phyloP scores from a whole-genome alignment of 2,888 invertebrate species.

The Drosophila cracens region DNA sequence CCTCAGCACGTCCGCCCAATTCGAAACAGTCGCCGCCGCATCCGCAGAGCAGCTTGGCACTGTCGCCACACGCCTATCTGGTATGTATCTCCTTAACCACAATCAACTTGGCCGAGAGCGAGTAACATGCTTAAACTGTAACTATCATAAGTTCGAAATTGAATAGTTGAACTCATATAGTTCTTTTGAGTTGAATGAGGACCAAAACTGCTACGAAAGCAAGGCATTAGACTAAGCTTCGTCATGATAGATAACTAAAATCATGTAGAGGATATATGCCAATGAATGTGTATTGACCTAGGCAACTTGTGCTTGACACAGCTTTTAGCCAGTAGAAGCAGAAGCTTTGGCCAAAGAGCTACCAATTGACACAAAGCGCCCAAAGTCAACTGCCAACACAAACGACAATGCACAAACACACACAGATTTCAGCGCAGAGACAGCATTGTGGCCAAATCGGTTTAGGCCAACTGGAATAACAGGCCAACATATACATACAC shows the following conservation, averaged over 20 bases:
- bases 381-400: slow-evolving; percentile 51
- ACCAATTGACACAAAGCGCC: slow-evolving; percentile 60
- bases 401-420: slow-evolving; percentile 26
- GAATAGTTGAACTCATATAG: neutral
- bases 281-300: slow-evolving; percentile 17
- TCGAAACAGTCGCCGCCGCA: slow-evolving; percentile 94
- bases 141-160: slow-evolving; percentile 11
- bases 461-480: slow-evolving; percentile 67
- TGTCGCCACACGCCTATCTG: slow-evolving; percentile 91
- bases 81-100: slow-evolving; percentile 72
- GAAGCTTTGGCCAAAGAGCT: slow-evolving; percentile 51
- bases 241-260: slow-evolving; percentile 1
- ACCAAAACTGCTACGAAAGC: neutral
- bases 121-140: slow-evolving; percentile 13
- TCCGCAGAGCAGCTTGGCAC: slow-evolving; percentile 90
- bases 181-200: neutral
- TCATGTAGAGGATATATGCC: slow-evolving; percentile 13
- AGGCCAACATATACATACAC: slow-evolving; percentile 18
- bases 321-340: slow-evolving; percentile 30
- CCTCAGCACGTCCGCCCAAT: slow-evolving; percentile 91
- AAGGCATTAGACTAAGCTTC: neutral
- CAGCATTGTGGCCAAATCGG: slow-evolving; percentile 59
- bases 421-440: slow-evolving; percentile 14
- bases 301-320: slow-evolving; percentile 15
- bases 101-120: slow-evolving; percentile 19